Evolutionary conservation across 2,888 invertebrate genomes (phyloP).

Genomic region (Dolichomitus sp.): DNA sequence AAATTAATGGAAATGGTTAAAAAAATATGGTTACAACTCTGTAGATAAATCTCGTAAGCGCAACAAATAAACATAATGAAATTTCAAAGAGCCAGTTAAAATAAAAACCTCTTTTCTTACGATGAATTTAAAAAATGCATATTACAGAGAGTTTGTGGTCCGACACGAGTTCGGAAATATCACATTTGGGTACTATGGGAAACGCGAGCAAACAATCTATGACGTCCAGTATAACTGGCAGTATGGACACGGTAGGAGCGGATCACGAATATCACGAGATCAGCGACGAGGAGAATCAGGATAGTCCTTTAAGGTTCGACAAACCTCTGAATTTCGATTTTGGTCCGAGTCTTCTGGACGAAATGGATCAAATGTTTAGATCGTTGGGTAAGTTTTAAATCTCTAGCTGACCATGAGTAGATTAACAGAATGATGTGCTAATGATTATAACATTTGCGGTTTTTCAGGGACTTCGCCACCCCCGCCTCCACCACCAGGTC

Average conservation of each 20-base stretch:
- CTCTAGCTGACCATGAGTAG: background rate
- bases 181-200: constrained; percentile 75
- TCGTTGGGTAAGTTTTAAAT: constrained; percentile 84
- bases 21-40: too few relatives aligned
- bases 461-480: constrained; percentile 70
- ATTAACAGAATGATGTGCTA: background rate
- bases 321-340: constrained; percentile 90
- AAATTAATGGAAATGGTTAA: too few relatives aligned
- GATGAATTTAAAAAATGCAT: constrained; percentile 13
- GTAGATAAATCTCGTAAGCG: background rate
- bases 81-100: background rate
- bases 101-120: background rate
- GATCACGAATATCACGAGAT: constrained; percentile 94
- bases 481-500: constrained; percentile 80
- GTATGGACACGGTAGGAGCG: constrained; percentile 73
- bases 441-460: background rate
- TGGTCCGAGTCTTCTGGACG: constrained; percentile 96
- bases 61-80: background rate
- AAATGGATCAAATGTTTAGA: constrained; percentile 95
- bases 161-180: constrained; percentile 81
- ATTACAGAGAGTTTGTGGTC: constrained; percentile 83
- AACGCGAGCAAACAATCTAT: constrained; percentile 77
- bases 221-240: constrained; percentile 75
- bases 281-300: constrained; percentile 91
- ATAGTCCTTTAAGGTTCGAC: constrained; percentile 86